Conservation (phyloP, 2,888 invertebrate genomes). For the Leptopilina drosophilae region DNA sequence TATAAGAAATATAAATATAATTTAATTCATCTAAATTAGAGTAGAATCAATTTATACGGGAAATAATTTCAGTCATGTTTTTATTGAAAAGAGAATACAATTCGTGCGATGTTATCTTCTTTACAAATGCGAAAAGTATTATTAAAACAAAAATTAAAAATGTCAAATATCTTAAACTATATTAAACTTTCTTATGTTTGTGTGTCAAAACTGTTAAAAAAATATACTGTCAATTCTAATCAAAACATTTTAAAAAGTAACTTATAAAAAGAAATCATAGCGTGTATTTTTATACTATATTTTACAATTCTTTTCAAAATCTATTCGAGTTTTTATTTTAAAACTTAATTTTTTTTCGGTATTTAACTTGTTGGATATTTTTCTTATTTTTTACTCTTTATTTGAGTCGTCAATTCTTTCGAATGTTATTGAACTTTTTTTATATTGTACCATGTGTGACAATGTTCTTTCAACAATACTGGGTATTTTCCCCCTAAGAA, state of each 20-base stretch:
- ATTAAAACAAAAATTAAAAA: not conserved
- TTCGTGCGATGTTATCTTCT: not conserved
- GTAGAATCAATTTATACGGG: too few species aligned
- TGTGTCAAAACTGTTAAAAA: not conserved
- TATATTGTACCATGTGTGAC: slow-evolving; percentile 63
- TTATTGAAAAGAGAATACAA: too few species aligned
- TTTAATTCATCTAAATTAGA: not conserved
- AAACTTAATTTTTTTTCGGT: not conserved
- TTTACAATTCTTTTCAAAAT: too few species aligned
- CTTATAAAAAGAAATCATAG: not conserved
- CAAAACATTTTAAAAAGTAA: slow-evolving; percentile 1
- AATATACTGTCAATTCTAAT: not conserved
- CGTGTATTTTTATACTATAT: not conserved
- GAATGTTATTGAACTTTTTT: slow-evolving; percentile 47
- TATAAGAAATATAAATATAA: too few species aligned
- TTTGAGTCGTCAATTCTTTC: not conserved
- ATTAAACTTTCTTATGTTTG: not conserved
- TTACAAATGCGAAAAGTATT: slow-evolving; percentile 2
- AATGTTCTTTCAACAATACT: slow-evolving; percentile 62
- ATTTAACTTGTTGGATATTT: not conserved
- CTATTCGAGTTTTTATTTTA: not conserved
- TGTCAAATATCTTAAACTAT: not conserved
- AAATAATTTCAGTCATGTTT: too few species aligned
- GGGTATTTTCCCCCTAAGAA: slow-evolving; percentile 66
- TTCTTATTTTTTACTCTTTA: not conserved